Conservation (phyloP, 2,797 vertebrate genomes). For the Cynodonichthys magdalenae region DNA sequence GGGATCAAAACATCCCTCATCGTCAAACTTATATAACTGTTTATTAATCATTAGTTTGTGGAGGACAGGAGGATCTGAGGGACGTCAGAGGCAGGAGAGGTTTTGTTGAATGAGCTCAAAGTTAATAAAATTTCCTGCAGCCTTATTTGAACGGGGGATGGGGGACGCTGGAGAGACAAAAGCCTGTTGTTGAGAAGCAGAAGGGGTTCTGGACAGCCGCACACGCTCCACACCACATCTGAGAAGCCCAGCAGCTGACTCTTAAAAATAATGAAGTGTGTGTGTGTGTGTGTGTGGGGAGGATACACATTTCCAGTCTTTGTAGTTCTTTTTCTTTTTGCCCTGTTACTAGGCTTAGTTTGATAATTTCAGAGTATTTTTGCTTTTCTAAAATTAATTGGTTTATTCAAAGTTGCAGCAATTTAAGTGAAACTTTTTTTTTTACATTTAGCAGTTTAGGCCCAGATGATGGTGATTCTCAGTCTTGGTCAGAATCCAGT, state of each 20-base stretch:
- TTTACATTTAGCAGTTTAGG: too few species aligned
- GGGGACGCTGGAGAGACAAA: slow-evolving; percentile 47
- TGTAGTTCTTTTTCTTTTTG: background rate
- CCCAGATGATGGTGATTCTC: too few species aligned
- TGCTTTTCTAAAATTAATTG: too few species aligned
- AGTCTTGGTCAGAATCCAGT: too few species aligned
- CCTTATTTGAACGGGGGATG: slow-evolving; percentile 34
- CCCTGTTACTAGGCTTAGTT: background rate
- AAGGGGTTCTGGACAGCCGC: slow-evolving; percentile 8
- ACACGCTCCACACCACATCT: slow-evolving; percentile 28
- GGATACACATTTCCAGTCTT: background rate
- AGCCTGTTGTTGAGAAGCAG: slow-evolving; percentile 49
- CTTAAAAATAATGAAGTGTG: slow-evolving; percentile 25
- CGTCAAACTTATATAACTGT: background rate
- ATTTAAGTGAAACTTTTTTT: too few species aligned
- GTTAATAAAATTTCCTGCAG: slow-evolving; percentile 50
- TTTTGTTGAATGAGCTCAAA: slow-evolving; percentile 23
- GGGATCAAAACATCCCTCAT: background rate
- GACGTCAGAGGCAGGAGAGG: slow-evolving; percentile 7
- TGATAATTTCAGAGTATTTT: too few species aligned
- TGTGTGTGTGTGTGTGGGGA: background rate
- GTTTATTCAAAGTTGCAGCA: too few species aligned
- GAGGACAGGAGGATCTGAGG: background rate
- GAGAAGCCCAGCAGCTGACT: slow-evolving; percentile 55
- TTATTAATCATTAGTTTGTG: background rate